phyloP scores from a whole-genome alignment of 2,888 invertebrate species.

The Leistus spinibarbis region DNA sequence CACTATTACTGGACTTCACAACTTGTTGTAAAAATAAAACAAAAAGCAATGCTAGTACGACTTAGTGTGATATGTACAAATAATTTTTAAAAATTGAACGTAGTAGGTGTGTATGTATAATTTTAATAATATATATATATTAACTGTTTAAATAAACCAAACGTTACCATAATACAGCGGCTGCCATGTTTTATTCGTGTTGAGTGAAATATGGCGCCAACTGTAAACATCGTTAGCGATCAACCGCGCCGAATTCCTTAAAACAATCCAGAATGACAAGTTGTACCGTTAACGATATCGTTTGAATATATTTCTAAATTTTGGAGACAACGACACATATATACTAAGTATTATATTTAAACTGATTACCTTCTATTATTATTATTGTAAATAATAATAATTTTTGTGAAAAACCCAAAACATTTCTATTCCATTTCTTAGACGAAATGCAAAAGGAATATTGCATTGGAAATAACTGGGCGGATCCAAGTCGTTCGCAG shows the following conservation, averaged over 20 bases:
- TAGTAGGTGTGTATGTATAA: conserved; percentile 48
- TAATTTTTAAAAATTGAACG: conserved; percentile 31
- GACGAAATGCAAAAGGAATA: conserved; percentile 17
- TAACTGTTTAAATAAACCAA: conserved; percentile 37
- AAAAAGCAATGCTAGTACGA: conserved; percentile 57
- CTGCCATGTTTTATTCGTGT: background rate
- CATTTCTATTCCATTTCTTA: conserved; percentile 18
- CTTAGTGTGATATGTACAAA: conserved; percentile 50
- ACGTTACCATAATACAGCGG: conserved; percentile 39
- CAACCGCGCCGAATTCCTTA: conserved; percentile 32
- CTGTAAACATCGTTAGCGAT: conserved; percentile 33
- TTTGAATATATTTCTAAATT: conserved; percentile 34
- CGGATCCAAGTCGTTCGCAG: conserved; percentile 13
- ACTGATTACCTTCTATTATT: conserved; percentile 36
- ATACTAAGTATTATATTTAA: conserved; percentile 45
- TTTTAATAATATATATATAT: conserved; percentile 13
- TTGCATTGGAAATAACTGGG: conserved; percentile 26
- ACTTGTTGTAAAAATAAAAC: conserved; percentile 52
- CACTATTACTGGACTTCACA: conserved; percentile 42
- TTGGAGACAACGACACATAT: conserved; percentile 59
- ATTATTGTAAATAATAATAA: conserved; percentile 38
- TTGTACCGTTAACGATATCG: conserved; percentile 29
- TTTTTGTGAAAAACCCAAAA: conserved; percentile 11
- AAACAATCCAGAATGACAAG: conserved; percentile 15
- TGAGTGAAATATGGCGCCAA: background rate